A percentile compares a stretch with the other conserved stretches of the same genome.
Evolutionary conservation across 1,140 invertebrate genomes (phyloP).

Genomic region (Drosophila suzukii): DNA sequence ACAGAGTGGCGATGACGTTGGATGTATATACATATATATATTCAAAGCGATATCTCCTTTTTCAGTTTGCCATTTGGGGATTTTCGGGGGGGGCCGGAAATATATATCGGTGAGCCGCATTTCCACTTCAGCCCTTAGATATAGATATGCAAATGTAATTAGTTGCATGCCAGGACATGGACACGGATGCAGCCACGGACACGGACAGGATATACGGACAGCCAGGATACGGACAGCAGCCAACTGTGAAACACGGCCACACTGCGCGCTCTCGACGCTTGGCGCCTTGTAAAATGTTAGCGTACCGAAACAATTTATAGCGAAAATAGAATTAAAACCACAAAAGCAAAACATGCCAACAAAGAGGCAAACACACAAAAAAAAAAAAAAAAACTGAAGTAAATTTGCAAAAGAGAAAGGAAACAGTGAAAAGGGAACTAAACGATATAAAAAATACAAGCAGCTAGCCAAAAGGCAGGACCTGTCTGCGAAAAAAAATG

Average conservation of each 20-base stretch:
- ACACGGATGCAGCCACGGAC: constrained; percentile 25
- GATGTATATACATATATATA: constrained; percentile 3
- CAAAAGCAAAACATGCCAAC: constrained; percentile 77
- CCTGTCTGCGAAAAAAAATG: constrained; percentile 24
- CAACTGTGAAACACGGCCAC: constrained; percentile 63
- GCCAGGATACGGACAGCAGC: constrained; percentile 56
- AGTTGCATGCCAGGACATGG: constrained; percentile 66
- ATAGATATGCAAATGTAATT: constrained; percentile 82
- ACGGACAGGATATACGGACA: constrained; percentile 24
- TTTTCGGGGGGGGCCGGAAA: constrained; percentile 54
- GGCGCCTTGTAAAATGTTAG: constrained; percentile 73
- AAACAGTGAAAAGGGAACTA: constrained; percentile 44
- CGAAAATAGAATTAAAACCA: constrained; percentile 83
- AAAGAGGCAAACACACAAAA: constrained; percentile 28
- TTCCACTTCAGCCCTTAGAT: constrained; percentile 45
- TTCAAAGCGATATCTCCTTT: constrained; percentile 11
- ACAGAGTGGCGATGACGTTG: constrained; percentile 45
- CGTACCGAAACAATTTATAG: constrained; percentile 81
- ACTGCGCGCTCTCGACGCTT: constrained; percentile 37
- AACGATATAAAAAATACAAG: constrained; percentile 57
- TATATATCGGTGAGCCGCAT: constrained; percentile 52
- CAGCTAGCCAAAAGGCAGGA: constrained; percentile 54
- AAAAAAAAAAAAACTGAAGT: constrained; percentile 29
- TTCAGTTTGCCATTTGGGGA: constrained; percentile 5
- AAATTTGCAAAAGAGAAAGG: constrained; percentile 36